Base-by-base conservation (phyloP, 2,888 invertebrate species). In the Galeopsomyia nigrocyanea region DNA sequence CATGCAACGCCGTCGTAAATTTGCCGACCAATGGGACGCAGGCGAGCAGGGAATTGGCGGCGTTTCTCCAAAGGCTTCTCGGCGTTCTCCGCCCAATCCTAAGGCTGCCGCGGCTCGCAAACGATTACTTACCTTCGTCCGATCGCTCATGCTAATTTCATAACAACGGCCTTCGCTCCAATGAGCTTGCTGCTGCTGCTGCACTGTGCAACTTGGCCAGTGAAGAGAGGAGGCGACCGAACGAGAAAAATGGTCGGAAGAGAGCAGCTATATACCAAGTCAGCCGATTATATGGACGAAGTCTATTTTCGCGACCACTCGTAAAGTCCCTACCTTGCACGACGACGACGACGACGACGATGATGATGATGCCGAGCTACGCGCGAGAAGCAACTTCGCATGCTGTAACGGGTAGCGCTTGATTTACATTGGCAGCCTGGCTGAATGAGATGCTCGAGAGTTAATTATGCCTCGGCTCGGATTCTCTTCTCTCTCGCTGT, bases 101-200 rank as follows among this genome's bases (percentile, higher is more conserved):
- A 80, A 79, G 80, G 80, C 80, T 39, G 39, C 39, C 39, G 5
- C 26, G 5, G 26, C 80, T 80, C 80, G 75, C 71, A 77, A 83
- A 80, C 83, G 81, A 85, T 85, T 84, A 85, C 81, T 81, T 79
- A 75, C 78, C 78, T 26, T 79, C 78, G 79, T 75, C 80, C 79
- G 84, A 83, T 84, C 83, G 82, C 79, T 84, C 84, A 85, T 86
- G 85, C 85, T 86, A 86, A 86, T 86, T 86, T 84, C 82, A 81
- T 84, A 84, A 85, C 84, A 84, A 86, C 84, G 82, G 83, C 82
- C 82, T 81, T 83, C 80, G 82, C 84, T 79, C 85, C 85, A 85
- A 85, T 85, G 78, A 82, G 82, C 80, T 79, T 73, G 63, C 66
- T 62, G 56, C 66, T 61, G 49, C 62, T 46, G 47, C 50, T 62